Conservation (phyloP, 2,113 vertebrate species). For the Orycteropus afer region DNA sequence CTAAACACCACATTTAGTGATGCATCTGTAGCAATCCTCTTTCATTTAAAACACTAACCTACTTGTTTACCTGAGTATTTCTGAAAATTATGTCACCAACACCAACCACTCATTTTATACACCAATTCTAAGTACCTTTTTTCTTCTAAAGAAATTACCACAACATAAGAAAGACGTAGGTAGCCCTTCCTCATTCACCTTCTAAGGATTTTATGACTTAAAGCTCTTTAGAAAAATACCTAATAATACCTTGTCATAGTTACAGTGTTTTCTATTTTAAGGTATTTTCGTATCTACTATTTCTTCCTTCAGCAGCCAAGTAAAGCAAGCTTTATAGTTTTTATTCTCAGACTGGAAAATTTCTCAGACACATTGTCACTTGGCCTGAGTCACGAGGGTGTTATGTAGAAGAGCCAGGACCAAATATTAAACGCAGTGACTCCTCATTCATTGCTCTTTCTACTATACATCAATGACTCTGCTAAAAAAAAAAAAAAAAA, state of each 20-base stretch:
- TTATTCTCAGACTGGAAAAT: constrained; percentile 51
- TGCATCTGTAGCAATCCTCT: background rate
- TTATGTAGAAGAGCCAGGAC: background rate
- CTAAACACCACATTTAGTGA: background rate
- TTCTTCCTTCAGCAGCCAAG: background rate
- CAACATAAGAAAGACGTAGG: background rate
- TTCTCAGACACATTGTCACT: background rate
- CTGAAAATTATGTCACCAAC: constrained; percentile 44
- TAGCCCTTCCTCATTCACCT: background rate
- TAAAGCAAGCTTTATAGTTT: background rate
- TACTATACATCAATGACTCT: background rate
- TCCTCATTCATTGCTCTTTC: background rate
- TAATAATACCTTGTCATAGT: background rate
- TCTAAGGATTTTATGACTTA: background rate
- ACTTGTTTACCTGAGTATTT: background rate
- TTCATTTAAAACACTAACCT: background rate
- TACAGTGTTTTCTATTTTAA: constrained; percentile 40
- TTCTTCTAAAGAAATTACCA: background rate
- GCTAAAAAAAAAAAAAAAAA: no score
- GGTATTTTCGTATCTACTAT: background rate
- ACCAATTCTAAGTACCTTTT: background rate
- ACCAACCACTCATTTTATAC: constrained; percentile 41
- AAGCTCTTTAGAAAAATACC: background rate
- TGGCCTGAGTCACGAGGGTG: background rate
- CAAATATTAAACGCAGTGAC: background rate